Evolutionary conservation across 2,888 invertebrate genomes (phyloP).

Genomic region (Autographa gamma): DNA sequence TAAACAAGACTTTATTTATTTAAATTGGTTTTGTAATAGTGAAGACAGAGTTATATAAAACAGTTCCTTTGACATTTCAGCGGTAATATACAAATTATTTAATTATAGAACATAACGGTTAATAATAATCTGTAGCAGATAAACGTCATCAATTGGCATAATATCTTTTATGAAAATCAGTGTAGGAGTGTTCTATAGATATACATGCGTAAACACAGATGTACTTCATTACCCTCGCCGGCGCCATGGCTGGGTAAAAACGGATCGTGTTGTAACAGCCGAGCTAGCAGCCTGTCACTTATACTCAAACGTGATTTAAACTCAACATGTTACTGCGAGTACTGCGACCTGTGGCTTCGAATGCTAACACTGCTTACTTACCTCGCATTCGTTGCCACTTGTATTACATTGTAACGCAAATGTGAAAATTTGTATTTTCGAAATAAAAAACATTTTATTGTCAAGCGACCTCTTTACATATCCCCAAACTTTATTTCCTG

Average conservation of each 20-base stretch:
- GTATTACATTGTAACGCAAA: background rate
- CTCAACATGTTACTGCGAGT: constrained; percentile 21
- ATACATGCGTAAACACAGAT: constrained; percentile 3
- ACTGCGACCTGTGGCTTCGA: constrained; percentile 34
- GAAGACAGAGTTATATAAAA: background rate
- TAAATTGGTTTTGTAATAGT: background rate
- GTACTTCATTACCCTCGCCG: constrained; percentile 3
- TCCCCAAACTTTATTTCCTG: background rate
- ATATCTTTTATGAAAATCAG: constrained; percentile 4
- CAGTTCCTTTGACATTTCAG: background rate
- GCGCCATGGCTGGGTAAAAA: constrained; percentile 7
- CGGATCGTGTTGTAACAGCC: constrained; percentile 6
- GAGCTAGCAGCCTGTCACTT: constrained; percentile 18
- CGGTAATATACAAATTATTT: background rate
- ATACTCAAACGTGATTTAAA: constrained; percentile 30
- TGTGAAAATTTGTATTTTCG: background rate
- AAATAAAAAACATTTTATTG: background rate
- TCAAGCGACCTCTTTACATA: background rate
- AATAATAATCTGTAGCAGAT: background rate
- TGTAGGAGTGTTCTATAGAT: constrained; percentile 2
- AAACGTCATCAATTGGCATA: constrained; percentile 4
- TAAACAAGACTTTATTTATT: background rate
- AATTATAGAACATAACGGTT: background rate
- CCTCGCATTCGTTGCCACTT: constrained; percentile 8
- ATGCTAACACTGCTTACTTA: constrained; percentile 8